Evolutionary conservation across 2,888 invertebrate species (phyloP), one percentile per base, ranked within the genome.

Genomic region (Norana najaformis): DNA sequence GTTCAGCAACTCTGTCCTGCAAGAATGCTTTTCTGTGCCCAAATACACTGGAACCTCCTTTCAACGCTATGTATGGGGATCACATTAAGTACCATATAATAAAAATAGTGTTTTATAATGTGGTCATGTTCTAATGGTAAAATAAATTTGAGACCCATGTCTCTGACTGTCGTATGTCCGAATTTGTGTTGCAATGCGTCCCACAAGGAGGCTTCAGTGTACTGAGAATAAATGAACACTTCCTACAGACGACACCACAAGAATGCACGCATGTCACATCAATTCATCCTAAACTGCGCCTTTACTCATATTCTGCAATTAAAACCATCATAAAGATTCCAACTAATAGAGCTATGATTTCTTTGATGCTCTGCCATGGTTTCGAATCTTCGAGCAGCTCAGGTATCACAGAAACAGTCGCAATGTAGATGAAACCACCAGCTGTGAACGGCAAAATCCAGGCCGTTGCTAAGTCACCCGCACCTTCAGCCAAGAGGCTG

Each of bases 361-460:
- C 99, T 95, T 97, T 97, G 18, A 98, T 95, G 85, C 98, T 98
- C 94, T 99, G 98, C 94, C 96, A 96, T 90, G 98, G 96, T 94
- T 97, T 97, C 53, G 96, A 96, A 93, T 98, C 98, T 94, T 97
- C 97, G 92, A 99, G 96, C 88, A 99, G 96, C 95, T 99, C 99
- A 18, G 99, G 99, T 94, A 99, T 97, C 37, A 99, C 98, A 23
- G 99, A 99, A 0, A 99, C 99, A 35, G 99, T 98, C 36, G 99
- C 99, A 93, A 99, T 99, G 95, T 99, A 99, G 95, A 99, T 99
- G 94, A 99, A 99, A n/a, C 99, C 96, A 23, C 98, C 99, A 88
- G 99, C 99, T 38, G 99, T 99, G 93, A 99, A 99, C 30, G 99
- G 99, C 90, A 99, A 95, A 90, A 99, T 97, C 96, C 98, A 98